Evolutionary conservation across 2,888 invertebrate species (phyloP), one percentile per base, ranked within the genome.

Genomic region (Lycocerus yunnanus): DNA sequence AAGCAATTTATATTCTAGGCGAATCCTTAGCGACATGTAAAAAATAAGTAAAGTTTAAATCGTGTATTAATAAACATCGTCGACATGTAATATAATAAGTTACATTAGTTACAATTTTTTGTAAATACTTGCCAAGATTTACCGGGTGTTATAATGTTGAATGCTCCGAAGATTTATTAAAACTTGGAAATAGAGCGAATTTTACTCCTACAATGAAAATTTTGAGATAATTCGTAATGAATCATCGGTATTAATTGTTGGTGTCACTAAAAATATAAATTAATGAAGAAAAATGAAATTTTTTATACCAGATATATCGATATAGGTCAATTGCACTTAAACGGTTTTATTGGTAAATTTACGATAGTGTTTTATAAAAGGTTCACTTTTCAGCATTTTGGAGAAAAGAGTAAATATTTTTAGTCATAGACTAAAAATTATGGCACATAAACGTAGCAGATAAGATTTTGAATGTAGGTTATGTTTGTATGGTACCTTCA

Each of bases 381-480:
- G 43, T 43, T n/a, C 6, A 6, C 18, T 63, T 63, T 18, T 18
- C 16, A 15, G 20, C 18, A n/a, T 63, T 43, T 63, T 63, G 61
- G 20, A 63, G n/a, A 18, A 63, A 20, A 63, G 11, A 20, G 61
- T 63, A 63, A 63, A 63, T 63, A 63, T 63, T 18, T 63, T 18
- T 63, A 18, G 61, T 63, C 16, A 18, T 18, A 8, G 61, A n/a
- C 61, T 43, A 43, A 43, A 63, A 16, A 63, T 63, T 63, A 63
- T 18, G 61, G 18, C 16, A 63, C 20, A 63, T 15, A 13, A 16
- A 13, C 61, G 16, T 18, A 63, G 14, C 14, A 63, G 61, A 63
- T 63, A 63, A 63, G 61, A 18, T 18, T 63, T 63, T 63, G 16
- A n/a, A 63, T 63, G 61, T 63, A 15, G 61, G 61, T 63, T 63